These are phyloP conservation scores for Pharmacophagus antenor DNA, from an alignment of 2,888 invertebrate genomes.

Conservation along the genomic window DNA sequence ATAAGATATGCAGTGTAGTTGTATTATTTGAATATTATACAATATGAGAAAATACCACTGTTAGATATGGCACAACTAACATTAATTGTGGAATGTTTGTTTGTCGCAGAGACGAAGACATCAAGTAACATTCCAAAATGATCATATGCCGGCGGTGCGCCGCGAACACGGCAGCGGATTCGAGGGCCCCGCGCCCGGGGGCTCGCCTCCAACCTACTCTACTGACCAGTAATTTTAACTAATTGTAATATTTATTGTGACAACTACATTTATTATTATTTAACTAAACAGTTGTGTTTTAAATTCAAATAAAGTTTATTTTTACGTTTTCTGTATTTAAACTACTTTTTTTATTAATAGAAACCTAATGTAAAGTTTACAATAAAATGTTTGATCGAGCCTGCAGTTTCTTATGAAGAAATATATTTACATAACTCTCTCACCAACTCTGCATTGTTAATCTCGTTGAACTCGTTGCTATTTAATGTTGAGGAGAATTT, in stretches of 20 bases:
- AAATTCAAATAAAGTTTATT: slow-evolving; percentile 75
- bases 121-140: slow-evolving; percentile 78
- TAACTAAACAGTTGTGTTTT: slow-evolving; percentile 65
- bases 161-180: slow-evolving; percentile 30
- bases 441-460: slow-evolving; percentile 56
- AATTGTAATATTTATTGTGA: slow-evolving; percentile 61
- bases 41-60: background rate
- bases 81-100: slow-evolving; percentile 66
- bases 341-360: slow-evolving; percentile 35
- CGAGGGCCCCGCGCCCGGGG: slow-evolving; percentile 18
- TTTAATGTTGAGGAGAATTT: slow-evolving; percentile 50
- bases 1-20: too few relatives aligned
- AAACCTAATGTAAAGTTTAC: slow-evolving; percentile 21
- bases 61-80: slow-evolving; percentile 42
- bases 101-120: slow-evolving; percentile 77
- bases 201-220: slow-evolving; percentile 30
- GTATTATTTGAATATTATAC: background rate
- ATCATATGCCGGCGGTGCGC: slow-evolving; percentile 47
- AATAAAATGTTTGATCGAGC: slow-evolving; percentile 18
- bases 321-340: slow-evolving; percentile 72
- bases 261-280: slow-evolving; percentile 48
- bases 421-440: slow-evolving; percentile 59
- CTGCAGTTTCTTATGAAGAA: slow-evolving; percentile 34
- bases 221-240: slow-evolving; percentile 29
- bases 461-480: slow-evolving; percentile 52